Base-by-base conservation (phyloP, 2,888 invertebrate species). In the Perithous albicinctus region DNA sequence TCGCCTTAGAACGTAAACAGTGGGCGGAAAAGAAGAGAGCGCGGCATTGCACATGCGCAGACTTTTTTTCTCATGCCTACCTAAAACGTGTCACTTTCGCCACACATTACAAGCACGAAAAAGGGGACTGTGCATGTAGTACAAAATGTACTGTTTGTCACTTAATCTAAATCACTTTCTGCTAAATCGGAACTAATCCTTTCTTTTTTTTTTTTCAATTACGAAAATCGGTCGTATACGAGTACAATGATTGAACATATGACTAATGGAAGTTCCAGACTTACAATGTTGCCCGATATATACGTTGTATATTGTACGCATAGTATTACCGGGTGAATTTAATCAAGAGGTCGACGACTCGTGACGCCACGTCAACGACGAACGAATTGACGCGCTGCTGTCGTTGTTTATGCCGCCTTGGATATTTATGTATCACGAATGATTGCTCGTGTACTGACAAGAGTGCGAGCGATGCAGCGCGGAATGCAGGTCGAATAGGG, bases 351-450 rank as follows among this genome's bases (percentile, higher is more conserved):
- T 56, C 41, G 56, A 41, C 38, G 67, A 18, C 35, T 38, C n/a
- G 54, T 20, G 12, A 54, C 54, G 51, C 20, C 41, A 56, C 29
- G 29, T 6, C 41, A 32, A 43, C 43, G 43, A 15, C 23, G 41
- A 56, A 43, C 56, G 41, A 70, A 70, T 74, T 64, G 74, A 63
- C 64, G 51, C 41, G n/a, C 38, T 8, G 18, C 64, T 23, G 64
- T 6, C 29, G n/a, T n/a, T 61, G 67, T 69, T 38, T 69, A 56
- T 69, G 69, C 69, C 63, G 51, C 38, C 20, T 35, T 51, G 73
- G 74, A 54, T 74, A 74, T 74, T 74, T 74, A 74, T 64, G 74
- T 74, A 54, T 63, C 54, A 41, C 59, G 61, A 48, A 56, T 38
- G 51, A 29, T 69, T 23, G 69, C 54, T 51, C 54, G 54, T 23